Percentiles rank a stretch among this genome's conserved stretches.
These are phyloP conservation scores for Chelon labrosus DNA, from an alignment of 2,797 vertebrate species.

Conservation along the genomic window DNA sequence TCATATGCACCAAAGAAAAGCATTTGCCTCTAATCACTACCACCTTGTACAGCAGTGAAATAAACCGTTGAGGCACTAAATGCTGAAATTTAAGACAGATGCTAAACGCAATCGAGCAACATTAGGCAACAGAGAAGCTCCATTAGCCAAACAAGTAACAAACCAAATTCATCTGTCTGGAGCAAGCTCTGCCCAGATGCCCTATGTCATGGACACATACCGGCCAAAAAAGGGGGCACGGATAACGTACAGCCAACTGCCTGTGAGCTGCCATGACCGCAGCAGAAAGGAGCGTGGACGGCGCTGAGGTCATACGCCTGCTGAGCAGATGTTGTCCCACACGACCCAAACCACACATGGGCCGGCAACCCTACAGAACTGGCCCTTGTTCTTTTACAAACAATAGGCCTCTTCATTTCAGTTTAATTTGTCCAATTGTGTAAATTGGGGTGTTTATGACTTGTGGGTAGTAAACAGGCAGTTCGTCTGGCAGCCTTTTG, in stretches of 20 bases:
- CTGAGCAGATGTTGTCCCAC: conserved; percentile 75
- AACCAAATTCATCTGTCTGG: conserved; percentile 28
- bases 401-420: conserved; percentile 45
- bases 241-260: conserved; percentile 55
- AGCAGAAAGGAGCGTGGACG: conserved; percentile 49
- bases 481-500: conserved; percentile 23
- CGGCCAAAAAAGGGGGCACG: conserved; percentile 37
- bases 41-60: conserved; percentile 63
- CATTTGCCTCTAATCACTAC: conserved; percentile 68
- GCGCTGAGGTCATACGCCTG: conserved; percentile 70
- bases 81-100: conserved; percentile 54
- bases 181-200: conserved; percentile 35
- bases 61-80: conserved; percentile 50
- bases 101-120: conserved; percentile 35
- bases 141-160: conserved; percentile 7
- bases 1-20: conserved; percentile 47
- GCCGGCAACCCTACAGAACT: conserved; percentile 40
- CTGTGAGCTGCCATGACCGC: conserved; percentile 59
- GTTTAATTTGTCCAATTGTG: conserved; percentile 57
- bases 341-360: conserved; percentile 56
- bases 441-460: conserved; percentile 62
- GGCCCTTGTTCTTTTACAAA: conserved; percentile 57
- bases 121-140: conserved; percentile 26
- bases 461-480: conserved; percentile 40
- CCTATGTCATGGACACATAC: conserved; percentile 33